Percentiles rank a stretch among this genome's conserved stretches.
Conservation (phyloP, 1,140 invertebrate species). For the Drosophila ironensis region DNA sequence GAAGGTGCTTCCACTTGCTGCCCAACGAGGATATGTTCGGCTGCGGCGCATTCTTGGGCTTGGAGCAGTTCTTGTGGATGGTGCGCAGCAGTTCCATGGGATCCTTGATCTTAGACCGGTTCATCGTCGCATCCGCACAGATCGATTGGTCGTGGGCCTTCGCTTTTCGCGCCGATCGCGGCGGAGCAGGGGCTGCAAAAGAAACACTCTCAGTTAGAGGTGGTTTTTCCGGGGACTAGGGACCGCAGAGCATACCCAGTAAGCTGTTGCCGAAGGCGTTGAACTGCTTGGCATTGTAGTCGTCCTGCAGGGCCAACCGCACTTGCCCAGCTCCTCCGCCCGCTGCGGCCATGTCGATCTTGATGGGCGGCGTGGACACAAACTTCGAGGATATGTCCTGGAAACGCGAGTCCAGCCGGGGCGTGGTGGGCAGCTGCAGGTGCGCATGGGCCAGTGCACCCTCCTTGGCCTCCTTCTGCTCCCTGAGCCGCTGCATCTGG, state of each 20-base stretch:
- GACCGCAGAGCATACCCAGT: conserved; percentile 32
- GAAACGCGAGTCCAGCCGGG: background rate
- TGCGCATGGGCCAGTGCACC: background rate
- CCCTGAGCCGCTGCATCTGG: conserved; percentile 14
- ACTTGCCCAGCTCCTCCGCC: conserved; percentile 24
- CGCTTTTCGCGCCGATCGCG: conserved; percentile 53
- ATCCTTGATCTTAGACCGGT: conserved; percentile 73
- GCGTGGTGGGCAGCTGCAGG: conserved; percentile 24
- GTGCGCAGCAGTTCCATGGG: conserved; percentile 65
- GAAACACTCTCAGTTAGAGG: background rate
- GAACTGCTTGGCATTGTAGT: conserved; percentile 52
- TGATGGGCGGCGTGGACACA: conserved; percentile 71
- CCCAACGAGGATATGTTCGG: conserved; percentile 50
- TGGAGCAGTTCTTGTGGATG: conserved; percentile 54
- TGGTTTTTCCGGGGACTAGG: too few species aligned
- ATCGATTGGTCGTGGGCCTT: conserved; percentile 21
- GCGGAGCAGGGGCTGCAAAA: conserved; percentile 25
- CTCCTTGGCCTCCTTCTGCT: conserved; percentile 5
- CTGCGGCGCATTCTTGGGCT: conserved; percentile 9
- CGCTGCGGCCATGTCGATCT: conserved; percentile 31
- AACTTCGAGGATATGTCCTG: conserved; percentile 48
- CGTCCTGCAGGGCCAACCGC: conserved; percentile 62
- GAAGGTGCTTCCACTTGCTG: conserved; percentile 70
- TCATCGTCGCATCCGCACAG: conserved; percentile 51
- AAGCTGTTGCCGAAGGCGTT: conserved; percentile 47